Base-by-base conservation (phyloP, 2,797 vertebrate species). In the Eidolon dupreanum region DNA sequence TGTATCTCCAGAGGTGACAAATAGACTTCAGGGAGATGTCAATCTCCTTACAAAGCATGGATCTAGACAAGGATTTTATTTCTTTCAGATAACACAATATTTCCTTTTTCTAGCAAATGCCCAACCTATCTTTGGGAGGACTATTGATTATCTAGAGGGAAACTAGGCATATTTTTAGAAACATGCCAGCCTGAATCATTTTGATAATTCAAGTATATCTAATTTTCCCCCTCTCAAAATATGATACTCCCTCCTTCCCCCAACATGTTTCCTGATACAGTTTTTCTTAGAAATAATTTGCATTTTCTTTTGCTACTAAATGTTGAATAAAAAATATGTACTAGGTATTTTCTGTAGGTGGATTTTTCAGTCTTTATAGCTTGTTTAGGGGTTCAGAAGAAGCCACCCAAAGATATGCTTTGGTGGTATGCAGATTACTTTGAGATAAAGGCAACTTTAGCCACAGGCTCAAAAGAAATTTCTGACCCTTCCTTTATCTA, bases 11-110 rank as follows among this genome's bases (percentile, higher is more conserved):
- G 77, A 71, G 84, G 41, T 96, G 93, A 96, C 4, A 77, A 70
- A 97, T 96, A 97, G 83, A 93, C 96, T 97, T 96, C 92, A 96
- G 96, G 96, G 26, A 90, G 70, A 84, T 95, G 94, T 96, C 98
- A 98, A 97, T 92, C 95, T 98, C 95, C 89, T 7, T 92, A 71
- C 96, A 97, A 98, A 98, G 51, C 16, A 96, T 59, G 94, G 88
- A 85, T 93, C 2, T 2, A 88, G 93, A 96, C 96, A 96, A 96
- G 77, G 61, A 73, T 93, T 97, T 97, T 88, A 95, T 97, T 98
- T 98, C 96, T 96, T 95, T 95, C 55, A 68, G 73, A 91, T 90
- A 93, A 87, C 53, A 90, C 55, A 92, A 55, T 93, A 95, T 90
- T 94, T 98, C 81, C 74, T 96, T 78, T 94, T 41, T 96, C 71